phyloP scores from a whole-genome alignment of 2,113 vertebrate species.

The Bubo blakistoni region DNA sequence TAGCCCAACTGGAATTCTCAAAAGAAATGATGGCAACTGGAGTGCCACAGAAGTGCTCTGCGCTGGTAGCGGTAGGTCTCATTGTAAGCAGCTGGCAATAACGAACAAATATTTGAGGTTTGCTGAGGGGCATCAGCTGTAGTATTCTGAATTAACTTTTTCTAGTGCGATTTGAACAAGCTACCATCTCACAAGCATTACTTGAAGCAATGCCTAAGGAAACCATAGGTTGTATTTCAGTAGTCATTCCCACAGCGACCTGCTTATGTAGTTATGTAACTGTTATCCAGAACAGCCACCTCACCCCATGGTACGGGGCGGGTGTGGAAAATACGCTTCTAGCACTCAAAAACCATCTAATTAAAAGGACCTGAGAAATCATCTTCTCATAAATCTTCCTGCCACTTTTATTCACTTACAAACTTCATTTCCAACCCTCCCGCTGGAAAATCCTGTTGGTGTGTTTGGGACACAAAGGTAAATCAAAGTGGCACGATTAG shows the following conservation, averaged over 20 bases:
- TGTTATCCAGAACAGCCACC: neutral
- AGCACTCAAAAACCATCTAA: neutral
- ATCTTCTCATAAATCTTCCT: no score
- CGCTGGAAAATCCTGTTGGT: rapidly evolving
- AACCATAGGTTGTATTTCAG: no score
- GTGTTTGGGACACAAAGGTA: neutral
- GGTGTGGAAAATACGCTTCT: rapidly evolving
- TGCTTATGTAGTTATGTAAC: rapidly evolving
- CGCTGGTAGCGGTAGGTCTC: neutral
- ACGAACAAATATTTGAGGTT: rapidly evolving
- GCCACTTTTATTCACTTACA: no score
- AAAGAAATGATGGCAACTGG: neutral
- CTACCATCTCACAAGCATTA: no score
- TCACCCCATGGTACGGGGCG: rapidly evolving
- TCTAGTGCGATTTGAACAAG: neutral
- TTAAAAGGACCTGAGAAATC: neutral
- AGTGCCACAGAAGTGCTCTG: neutral
- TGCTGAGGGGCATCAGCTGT: neutral
- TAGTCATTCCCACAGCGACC: rapidly evolving
- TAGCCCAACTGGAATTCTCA: neutral
- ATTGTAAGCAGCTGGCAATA: neutral
- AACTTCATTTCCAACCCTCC: neutral
- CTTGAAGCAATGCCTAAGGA: neutral
- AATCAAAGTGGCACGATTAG: rapidly evolving
- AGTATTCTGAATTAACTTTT: neutral